Evolutionary conservation across 2,113 vertebrate species (phyloP).

Genomic region (Cacatua alba): DNA sequence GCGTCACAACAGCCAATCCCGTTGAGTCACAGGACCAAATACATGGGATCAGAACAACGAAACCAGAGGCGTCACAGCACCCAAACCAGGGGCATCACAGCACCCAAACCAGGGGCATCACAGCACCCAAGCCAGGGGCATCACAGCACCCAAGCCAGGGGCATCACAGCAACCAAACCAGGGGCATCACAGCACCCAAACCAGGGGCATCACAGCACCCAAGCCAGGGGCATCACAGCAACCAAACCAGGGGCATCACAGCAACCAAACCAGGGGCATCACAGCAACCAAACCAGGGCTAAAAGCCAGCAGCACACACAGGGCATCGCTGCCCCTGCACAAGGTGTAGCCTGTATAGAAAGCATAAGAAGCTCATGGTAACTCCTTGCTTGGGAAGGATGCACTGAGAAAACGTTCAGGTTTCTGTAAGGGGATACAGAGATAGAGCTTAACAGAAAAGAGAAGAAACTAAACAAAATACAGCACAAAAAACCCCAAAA

Average conservation of each 20-base stretch:
- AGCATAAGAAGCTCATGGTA: background rate
- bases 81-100: too few relatives aligned
- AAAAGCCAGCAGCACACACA: rapidly evolving
- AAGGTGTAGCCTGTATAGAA: rapidly evolving
- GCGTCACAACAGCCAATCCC: too few relatives aligned
- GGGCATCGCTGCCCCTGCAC: background rate
- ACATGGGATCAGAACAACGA: too few relatives aligned
- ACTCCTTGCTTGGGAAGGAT: background rate
- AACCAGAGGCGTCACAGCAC: too few relatives aligned
- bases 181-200: background rate
- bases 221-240: rapidly evolving
- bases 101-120: too few relatives aligned
- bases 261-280: too few relatives aligned
- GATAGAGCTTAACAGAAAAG: background rate
- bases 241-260: rapidly evolving
- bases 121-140: too few relatives aligned
- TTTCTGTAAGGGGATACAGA: background rate
- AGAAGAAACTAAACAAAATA: background rate
- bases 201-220: too few relatives aligned
- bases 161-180: rapidly evolving
- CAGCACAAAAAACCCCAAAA: too few relatives aligned
- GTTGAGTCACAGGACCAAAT: too few relatives aligned
- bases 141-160: too few relatives aligned
- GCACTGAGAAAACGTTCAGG: background rate
- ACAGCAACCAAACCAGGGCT: background rate